phyloP scores from a whole-genome alignment of 2,113 vertebrate species.

The Mus pahari region DNA sequence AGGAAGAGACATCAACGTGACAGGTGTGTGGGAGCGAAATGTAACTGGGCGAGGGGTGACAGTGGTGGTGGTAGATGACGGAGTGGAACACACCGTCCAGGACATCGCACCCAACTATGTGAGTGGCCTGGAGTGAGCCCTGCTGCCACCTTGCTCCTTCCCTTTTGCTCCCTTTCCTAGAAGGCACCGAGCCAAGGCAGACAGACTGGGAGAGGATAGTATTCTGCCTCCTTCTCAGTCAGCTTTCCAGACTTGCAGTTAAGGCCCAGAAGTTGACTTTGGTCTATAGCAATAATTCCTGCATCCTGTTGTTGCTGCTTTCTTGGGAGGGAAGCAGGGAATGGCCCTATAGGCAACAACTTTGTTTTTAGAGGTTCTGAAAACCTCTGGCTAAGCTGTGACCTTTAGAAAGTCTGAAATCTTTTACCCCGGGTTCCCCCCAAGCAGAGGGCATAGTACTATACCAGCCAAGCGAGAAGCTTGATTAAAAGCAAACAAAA shows the following conservation, averaged over 20 bases:
- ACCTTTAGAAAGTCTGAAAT: not conserved
- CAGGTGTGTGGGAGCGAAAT: slow-evolving; percentile 96
- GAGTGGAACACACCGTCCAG: slow-evolving; percentile 94
- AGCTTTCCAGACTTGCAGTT: not conserved
- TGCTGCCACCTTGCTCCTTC: not conserved
- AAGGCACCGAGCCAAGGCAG: not conserved
- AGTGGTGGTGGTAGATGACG: slow-evolving; percentile 97
- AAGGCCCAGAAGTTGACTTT: not conserved
- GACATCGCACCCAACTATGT: slow-evolving; percentile 98
- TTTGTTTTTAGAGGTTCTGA: not conserved
- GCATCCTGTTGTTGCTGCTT: not conserved
- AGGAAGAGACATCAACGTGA: slow-evolving; percentile 98
- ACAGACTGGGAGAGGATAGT: not conserved
- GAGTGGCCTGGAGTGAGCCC: slow-evolving; percentile 76
- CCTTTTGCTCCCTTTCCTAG: not conserved
- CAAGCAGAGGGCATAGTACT: not conserved
- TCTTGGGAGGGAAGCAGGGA: not conserved
- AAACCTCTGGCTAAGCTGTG: not conserved
- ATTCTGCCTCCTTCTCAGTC: not conserved
- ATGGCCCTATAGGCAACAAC: not conserved
- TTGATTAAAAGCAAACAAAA: not conserved
- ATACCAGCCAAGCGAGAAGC: not conserved
- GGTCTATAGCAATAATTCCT: not conserved
- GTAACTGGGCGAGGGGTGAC: slow-evolving; percentile 95
- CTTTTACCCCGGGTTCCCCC: not conserved